Conservation (phyloP, 2,113 vertebrate genomes). For the Melanerpes aurifrons region DNA sequence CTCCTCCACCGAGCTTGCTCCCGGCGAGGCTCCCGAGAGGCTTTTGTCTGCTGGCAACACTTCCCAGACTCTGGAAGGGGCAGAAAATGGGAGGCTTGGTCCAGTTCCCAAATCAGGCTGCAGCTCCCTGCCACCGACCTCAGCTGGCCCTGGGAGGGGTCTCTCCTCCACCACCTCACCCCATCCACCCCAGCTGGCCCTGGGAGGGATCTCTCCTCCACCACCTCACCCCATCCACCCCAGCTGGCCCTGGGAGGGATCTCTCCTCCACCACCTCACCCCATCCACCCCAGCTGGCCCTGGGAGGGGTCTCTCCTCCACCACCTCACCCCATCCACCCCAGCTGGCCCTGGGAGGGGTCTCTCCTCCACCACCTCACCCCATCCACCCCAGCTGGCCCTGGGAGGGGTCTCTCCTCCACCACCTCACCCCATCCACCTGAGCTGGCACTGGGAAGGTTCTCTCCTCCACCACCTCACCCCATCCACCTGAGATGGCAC, state of each 20-base stretch:
- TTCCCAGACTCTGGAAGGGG: conserved; percentile 44
- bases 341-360: no score
- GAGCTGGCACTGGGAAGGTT: background rate
- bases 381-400: no score
- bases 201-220: no score
- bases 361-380: no score
- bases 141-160: background rate
- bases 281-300: no score
- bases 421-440: background rate
- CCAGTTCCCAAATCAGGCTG: background rate
- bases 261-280: no score
- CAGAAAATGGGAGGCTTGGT: background rate
- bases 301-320: no score
- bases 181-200: no score
- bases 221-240: background rate
- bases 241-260: background rate
- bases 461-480: no score
- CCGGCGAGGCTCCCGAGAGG: background rate
- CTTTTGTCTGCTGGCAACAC: background rate
- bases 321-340: no score
- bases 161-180: no score
- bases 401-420: no score
- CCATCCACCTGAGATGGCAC: background rate
- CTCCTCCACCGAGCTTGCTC: conserved; percentile 36
- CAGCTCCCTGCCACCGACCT: background rate